A percentile compares a stretch with the other conserved stretches of the same genome.
These are phyloP conservation scores for Etia nguti DNA, from an alignment of 2,113 vertebrate species.

Conservation along the genomic window DNA sequence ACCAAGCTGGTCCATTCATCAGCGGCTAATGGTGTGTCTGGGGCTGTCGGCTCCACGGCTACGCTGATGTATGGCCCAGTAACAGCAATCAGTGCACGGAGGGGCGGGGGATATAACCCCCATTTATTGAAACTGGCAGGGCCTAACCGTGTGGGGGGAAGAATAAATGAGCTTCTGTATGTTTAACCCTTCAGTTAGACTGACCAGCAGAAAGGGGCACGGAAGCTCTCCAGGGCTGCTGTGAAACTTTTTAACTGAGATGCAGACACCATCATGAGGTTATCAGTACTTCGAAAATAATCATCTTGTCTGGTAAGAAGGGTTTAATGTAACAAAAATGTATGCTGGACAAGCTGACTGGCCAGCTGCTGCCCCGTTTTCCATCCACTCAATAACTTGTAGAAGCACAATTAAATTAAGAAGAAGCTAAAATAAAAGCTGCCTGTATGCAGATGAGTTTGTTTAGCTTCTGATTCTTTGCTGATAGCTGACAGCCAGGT, in stretches of 20 bases:
- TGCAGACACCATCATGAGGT: not conserved
- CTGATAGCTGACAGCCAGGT: not conserved
- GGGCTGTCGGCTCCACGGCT: conserved; percentile 23
- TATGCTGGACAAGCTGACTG: not conserved
- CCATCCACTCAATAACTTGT: not conserved
- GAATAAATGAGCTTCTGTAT: not conserved
- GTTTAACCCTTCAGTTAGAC: conserved; percentile 7
- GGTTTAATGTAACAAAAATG: not conserved
- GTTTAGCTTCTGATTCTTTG: not conserved
- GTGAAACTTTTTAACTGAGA: not conserved
- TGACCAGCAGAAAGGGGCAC: no score
- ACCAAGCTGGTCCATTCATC: conserved; percentile 40
- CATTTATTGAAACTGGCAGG: conserved; percentile 46
- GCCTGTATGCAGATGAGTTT: not conserved
- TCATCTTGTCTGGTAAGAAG: not conserved
- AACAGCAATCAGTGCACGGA: conserved; percentile 10
- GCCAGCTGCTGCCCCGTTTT: not conserved
- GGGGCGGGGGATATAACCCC: not conserved
- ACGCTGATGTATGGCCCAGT: conserved; percentile 50
- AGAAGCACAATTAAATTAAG: not conserved
- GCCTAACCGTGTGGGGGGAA: not conserved
- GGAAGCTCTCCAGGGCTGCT: not conserved
- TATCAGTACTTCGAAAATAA: not conserved
- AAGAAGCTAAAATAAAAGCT: not conserved
- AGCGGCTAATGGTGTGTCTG: conserved; percentile 34